These are phyloP conservation scores for Hypomesus transpacificus DNA, from an alignment of 2,113 vertebrate species.

Conservation along the genomic window DNA sequence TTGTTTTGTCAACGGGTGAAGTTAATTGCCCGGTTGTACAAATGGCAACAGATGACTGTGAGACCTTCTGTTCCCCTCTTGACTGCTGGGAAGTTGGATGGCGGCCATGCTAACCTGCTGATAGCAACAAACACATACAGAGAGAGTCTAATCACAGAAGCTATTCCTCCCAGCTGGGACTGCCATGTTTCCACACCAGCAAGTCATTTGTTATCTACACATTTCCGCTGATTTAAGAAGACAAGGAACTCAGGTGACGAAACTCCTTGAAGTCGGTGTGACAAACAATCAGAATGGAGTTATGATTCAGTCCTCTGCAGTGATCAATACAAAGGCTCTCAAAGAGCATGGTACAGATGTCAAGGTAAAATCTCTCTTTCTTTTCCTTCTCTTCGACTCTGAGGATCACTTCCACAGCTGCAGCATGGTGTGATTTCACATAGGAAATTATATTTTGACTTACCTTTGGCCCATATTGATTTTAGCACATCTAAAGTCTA, in stretches of 20 bases:
- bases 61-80: conserved; percentile 57
- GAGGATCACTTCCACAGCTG: not conserved
- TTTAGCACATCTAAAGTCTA: too few relatives aligned
- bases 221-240: conserved; percentile 31
- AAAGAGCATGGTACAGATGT: not conserved
- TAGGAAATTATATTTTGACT: too few relatives aligned
- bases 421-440: not conserved
- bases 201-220: conserved; percentile 35
- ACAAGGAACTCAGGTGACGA: conserved; percentile 15
- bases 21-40: conserved; percentile 58
- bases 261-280: not conserved
- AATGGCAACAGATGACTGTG: conserved; percentile 54
- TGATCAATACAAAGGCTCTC: not conserved
- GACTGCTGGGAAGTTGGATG: conserved; percentile 55
- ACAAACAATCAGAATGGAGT: not conserved
- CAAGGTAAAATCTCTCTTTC: not conserved
- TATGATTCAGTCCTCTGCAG: not conserved
- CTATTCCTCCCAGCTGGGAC: conserved; percentile 38
- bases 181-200: conserved; percentile 17
- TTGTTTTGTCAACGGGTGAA: conserved; percentile 58
- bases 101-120: conserved; percentile 59
- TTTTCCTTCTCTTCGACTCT: not conserved
- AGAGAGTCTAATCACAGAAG: conserved; percentile 22
- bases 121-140: conserved; percentile 47
- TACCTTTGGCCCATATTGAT: too few relatives aligned